These are phyloP conservation scores for Brachylomia viminalis DNA, from an alignment of 2,888 invertebrate genomes.

Conservation along the genomic window DNA sequence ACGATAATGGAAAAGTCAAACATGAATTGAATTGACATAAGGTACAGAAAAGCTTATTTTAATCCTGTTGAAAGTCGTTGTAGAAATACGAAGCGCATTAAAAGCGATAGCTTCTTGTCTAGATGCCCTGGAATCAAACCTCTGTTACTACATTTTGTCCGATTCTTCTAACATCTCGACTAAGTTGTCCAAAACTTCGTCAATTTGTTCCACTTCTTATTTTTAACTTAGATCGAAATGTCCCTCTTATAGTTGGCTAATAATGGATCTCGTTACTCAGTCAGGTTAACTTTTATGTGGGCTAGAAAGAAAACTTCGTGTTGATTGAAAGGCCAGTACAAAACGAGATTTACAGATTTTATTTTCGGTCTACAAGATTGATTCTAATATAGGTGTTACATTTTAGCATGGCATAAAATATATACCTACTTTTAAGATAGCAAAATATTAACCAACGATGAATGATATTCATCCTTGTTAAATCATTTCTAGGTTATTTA, in stretches of 20 bases:
- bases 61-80: not conserved
- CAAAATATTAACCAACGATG: not conserved
- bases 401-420: not conserved
- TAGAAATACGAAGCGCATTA: not conserved
- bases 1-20: no score
- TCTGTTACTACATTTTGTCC: not conserved
- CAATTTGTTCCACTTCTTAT: not conserved
- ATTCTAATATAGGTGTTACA: not conserved
- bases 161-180: not conserved
- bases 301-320: not conserved
- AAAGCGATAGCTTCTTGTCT: not conserved
- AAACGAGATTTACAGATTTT: no score
- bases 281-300: not conserved
- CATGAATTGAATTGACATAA: not conserved
- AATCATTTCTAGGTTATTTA: not conserved
- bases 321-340: not conserved
- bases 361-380: not conserved
- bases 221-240: conserved; percentile 11
- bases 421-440: not conserved
- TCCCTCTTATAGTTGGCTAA: not conserved
- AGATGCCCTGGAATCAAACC: not conserved
- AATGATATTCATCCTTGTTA: not conserved
- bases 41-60: not conserved
- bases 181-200: not conserved
- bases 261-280: conserved; percentile 7